phyloP scores from a whole-genome alignment of 2,797 vertebrate genomes.

The Myioborus melanocephalus region DNA sequence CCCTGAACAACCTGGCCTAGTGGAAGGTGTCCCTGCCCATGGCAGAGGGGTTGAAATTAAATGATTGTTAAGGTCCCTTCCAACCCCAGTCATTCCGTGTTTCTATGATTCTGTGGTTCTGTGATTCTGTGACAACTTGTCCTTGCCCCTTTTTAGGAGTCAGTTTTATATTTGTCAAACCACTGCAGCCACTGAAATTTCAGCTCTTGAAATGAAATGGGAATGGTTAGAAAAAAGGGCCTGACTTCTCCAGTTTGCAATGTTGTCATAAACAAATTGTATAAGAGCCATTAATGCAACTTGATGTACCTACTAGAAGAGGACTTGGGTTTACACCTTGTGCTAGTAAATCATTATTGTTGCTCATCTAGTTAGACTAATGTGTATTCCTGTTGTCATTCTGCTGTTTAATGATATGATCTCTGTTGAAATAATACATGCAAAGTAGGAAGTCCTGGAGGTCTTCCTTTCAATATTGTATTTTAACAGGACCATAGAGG shows the following conservation, averaged over 20 bases:
- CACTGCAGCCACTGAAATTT: background rate
- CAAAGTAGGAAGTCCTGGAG: background rate
- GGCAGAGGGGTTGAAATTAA: accelerated
- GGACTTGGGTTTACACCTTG: background rate
- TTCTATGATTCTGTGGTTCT: background rate
- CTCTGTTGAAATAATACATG: background rate
- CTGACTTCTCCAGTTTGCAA: background rate
- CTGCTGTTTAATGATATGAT: background rate
- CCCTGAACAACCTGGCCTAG: background rate
- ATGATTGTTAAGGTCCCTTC: background rate
- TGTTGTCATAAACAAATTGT: background rate
- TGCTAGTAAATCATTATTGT: background rate
- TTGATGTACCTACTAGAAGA: accelerated
- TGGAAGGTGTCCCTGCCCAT: background rate
- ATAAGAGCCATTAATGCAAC: background rate
- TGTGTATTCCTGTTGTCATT: background rate
- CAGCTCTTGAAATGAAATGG: background rate
- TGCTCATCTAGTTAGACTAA: background rate
- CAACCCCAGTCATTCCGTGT: too few species aligned
- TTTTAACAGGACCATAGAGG: background rate
- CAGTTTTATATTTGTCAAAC: background rate
- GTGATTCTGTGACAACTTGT: background rate
- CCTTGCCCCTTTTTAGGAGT: background rate
- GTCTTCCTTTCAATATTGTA: background rate
- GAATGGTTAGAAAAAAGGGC: background rate